These are phyloP conservation scores for Phymorhynchus buccinoides DNA, from an alignment of 1,140 invertebrate genomes.

Conservation along the genomic window DNA sequence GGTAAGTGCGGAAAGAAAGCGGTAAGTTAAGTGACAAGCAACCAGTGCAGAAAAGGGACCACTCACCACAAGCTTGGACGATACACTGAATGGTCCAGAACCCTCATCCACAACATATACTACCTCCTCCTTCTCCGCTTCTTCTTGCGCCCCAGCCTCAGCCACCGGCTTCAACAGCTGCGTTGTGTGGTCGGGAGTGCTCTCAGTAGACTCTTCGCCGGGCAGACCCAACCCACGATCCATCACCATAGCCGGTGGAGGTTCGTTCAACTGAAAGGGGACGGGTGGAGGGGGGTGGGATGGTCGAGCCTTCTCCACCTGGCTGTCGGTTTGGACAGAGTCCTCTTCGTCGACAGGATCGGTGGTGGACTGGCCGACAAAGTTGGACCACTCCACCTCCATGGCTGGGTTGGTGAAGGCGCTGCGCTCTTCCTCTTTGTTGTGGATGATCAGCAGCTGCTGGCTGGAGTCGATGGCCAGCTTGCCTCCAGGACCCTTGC, in stretches of 20 bases:
- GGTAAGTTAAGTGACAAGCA: too few relatives aligned
- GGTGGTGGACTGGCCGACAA: constrained; percentile 42
- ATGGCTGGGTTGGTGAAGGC: constrained; percentile 44
- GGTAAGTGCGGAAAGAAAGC: too few relatives aligned
- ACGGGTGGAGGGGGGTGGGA: not conserved
- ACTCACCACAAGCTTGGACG: constrained; percentile 22
- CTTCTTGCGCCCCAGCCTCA: not conserved
- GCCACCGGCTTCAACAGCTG: constrained; percentile 21
- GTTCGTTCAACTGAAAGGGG: too few relatives aligned
- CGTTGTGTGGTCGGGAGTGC: constrained; percentile 40
- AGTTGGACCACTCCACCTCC: constrained; percentile 42
- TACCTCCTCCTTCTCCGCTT: constrained; percentile 38
- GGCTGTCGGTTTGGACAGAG: not conserved
- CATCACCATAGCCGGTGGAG: constrained; percentile 30
- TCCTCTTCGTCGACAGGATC: not conserved
- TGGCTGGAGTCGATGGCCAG: constrained; percentile 22
- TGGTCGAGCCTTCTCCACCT: not conserved
- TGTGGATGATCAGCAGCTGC: constrained; percentile 25
- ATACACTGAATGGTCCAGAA: constrained; percentile 30
- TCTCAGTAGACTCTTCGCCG: constrained; percentile 32
- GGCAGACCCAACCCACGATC: constrained; percentile 26
- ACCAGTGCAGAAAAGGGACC: not conserved
- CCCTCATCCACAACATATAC: constrained; percentile 30
- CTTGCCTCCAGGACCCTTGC: constrained; percentile 10
- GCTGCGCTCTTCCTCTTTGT: constrained; percentile 11